Evolutionary conservation across 2,113 vertebrate species (phyloP).

Genomic region (Progne subis): DNA sequence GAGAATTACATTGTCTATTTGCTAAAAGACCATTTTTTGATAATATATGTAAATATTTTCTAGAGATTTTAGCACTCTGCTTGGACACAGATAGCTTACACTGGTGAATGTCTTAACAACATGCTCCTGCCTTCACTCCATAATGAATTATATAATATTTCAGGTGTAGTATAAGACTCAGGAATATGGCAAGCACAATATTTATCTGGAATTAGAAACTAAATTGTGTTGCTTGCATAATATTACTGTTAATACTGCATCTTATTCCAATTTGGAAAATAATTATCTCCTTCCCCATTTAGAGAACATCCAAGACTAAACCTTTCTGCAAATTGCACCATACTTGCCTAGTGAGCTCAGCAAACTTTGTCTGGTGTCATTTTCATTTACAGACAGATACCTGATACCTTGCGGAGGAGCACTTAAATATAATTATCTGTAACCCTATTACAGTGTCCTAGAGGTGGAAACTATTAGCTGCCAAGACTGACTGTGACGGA

Average conservation of each 20-base stretch:
- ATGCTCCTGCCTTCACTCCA: slow-evolving; percentile 2
- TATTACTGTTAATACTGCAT: not conserved
- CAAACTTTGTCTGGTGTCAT: not conserved
- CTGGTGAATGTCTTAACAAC: not conserved
- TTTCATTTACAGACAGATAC: not conserved
- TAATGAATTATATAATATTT: not conserved
- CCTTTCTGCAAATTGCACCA: not conserved
- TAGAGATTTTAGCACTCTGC: not conserved
- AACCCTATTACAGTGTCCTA: not conserved
- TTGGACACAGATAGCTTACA: not conserved
- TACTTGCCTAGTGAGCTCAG: not conserved
- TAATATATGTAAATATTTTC: not conserved
- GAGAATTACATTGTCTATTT: not conserved
- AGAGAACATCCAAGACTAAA: not conserved
- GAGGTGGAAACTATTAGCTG: not conserved
- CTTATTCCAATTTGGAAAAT: not conserved
- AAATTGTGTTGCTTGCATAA: not conserved
- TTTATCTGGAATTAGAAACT: not conserved
- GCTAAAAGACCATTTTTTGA: not conserved
- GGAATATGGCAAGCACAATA: not conserved
- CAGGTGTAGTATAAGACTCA: not conserved
- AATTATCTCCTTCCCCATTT: not conserved
- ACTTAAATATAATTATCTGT: not conserved
- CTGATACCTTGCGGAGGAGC: not conserved
- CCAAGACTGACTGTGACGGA: not conserved